Conservation (phyloP, 2,113 vertebrate genomes). For the Onychostruthus taczanowskii region DNA sequence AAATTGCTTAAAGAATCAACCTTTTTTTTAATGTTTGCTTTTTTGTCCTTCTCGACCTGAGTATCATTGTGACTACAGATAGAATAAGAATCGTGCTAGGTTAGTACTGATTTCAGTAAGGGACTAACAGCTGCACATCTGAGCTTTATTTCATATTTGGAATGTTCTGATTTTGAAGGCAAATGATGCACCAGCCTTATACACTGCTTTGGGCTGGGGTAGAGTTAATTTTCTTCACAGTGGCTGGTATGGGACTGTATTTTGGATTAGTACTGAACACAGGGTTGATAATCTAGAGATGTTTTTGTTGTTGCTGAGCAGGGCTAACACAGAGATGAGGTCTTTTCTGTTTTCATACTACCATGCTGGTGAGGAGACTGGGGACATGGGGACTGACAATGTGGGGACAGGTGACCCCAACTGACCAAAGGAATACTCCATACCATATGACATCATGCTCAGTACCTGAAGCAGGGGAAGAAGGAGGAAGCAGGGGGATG, state of each 20-base stretch:
- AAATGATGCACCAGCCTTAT: background rate
- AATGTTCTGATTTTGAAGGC: background rate
- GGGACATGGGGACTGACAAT: background rate
- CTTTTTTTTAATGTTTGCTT: background rate
- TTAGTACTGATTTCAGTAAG: background rate
- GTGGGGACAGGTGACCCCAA: background rate
- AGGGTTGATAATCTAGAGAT: background rate
- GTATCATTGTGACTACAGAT: background rate
- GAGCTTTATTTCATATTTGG: background rate
- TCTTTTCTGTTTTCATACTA: background rate
- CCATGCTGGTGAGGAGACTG: background rate
- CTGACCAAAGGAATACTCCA: background rate
- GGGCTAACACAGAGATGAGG: background rate
- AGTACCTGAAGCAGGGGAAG: background rate
- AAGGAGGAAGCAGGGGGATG: background rate
- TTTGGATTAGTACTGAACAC: background rate
- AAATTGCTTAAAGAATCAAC: background rate
- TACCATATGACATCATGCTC: background rate
- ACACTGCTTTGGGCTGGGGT: background rate
- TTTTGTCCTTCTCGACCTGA: background rate
- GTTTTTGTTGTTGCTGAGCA: background rate
- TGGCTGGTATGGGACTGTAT: background rate
- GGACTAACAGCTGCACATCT: background rate
- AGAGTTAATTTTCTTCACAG: background rate
- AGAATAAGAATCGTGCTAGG: rapidly evolving